Base-by-base conservation (phyloP, 2,797 vertebrate genomes). In the Garrulus glandarius region DNA sequence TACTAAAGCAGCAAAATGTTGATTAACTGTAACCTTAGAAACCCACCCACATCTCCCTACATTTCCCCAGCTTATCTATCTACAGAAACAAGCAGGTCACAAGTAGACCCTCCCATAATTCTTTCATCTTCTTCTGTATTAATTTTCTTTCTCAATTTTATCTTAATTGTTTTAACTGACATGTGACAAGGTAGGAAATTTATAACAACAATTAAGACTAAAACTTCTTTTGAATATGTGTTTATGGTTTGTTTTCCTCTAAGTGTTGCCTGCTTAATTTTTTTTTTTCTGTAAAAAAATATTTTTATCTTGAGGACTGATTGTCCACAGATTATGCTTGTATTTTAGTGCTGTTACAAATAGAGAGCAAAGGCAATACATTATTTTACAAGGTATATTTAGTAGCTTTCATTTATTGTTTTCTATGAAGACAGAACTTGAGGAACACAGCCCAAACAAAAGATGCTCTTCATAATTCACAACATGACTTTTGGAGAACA, bases 1-100 rank as follows among this genome's bases (percentile, higher is more conserved):
- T 50, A 52, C 41, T 72, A 68, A 65, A 82, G 15, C 49, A 92
- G 57, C 76, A 75, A 94, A 69, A 57, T 68, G 30, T 44, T 91
- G 84, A 87, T 93, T 89, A 77, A 49, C 21, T 36, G 75, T 80
- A 91, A 37, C 77, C 84, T 77, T 95, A 88, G 90, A 96, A 97
- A 93, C 68, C 16, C 80, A 88, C 65, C 68, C 77, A 89, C 29
- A 81, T 34, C 27, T 93, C 81, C 47, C 32, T 77, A 56, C 30
- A 43, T 46, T 77, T 82, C 37, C 30, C 19, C 52, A 79, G 26
- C 41, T 63, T 11, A 60, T 10, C n/a, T 61, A 80, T 24, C 23
- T 53, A 80, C n/a, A 94, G 49, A 68, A 49, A 88, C 22, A 97
- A 89, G 64, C 32, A 92, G 77, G 78, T 49, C 44, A 46, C 36